Evolutionary conservation across 1,140 invertebrate genomes (phyloP).

Genomic region (Cyphomyrmex costatus): DNA sequence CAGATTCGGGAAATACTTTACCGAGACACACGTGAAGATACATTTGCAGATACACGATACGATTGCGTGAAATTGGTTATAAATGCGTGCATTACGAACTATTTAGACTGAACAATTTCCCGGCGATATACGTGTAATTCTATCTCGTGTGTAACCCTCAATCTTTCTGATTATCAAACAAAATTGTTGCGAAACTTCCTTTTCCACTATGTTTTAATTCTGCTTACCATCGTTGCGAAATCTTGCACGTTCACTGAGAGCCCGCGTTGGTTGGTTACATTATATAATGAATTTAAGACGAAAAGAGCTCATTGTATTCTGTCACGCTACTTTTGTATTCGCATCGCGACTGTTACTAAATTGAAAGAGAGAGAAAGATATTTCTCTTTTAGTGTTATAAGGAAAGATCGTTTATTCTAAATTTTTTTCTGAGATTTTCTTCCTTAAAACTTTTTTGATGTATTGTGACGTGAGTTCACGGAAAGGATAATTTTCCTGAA

Average conservation of each 20-base stretch:
- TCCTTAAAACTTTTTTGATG: neutral
- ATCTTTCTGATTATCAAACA: neutral
- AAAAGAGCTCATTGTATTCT: neutral
- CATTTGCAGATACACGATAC: neutral
- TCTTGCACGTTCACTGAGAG: neutral
- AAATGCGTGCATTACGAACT: neutral
- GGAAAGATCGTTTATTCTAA: neutral
- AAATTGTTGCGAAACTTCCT: neutral
- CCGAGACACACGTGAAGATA: slow-evolving; percentile 14
- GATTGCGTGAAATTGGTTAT: slow-evolving; percentile 24
- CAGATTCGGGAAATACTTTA: slow-evolving; percentile 63
- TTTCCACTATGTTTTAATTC: neutral
- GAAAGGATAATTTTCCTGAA: no score
- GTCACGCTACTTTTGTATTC: slow-evolving; percentile 54
- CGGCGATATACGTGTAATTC: neutral
- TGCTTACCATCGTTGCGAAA: slow-evolving; percentile 15
- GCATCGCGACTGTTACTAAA: slow-evolving; percentile 2
- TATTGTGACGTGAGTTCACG: neutral
- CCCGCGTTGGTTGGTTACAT: slow-evolving; percentile 18
- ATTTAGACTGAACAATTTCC: slow-evolving; percentile 7
- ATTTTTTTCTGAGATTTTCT: slow-evolving; percentile 47
- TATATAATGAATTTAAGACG: slow-evolving; percentile 25
- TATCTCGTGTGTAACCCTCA: neutral
- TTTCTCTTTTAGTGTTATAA: no score
- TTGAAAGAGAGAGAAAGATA: neutral